Conservation (phyloP, 2,113 vertebrate species). For the Silurus meridionalis region DNA sequence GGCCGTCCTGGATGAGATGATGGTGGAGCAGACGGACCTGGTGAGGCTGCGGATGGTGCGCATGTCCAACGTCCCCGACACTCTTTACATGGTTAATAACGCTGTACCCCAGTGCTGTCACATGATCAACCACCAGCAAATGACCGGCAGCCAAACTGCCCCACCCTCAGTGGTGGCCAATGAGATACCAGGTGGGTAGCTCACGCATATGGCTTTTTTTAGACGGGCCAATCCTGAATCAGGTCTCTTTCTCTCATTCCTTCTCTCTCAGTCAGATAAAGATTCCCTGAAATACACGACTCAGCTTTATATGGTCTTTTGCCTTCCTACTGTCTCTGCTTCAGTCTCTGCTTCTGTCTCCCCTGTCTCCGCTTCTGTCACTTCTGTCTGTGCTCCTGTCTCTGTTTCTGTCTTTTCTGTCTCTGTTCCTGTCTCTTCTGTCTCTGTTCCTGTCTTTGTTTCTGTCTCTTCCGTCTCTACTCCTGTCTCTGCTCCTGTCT, state of each 20-base stretch:
- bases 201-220: not conserved
- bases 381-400: no score
- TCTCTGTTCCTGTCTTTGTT: no score
- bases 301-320: no score
- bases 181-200: conserved; percentile 90
- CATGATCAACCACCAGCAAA: conserved; percentile 93
- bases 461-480: no score
- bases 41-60: conserved; percentile 93
- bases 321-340: no score
- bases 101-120: conserved; percentile 96
- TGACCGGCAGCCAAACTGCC: conserved; percentile 78
- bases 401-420: no score
- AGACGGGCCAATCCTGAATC: not conserved
- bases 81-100: conserved; percentile 96
- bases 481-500: no score
- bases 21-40: conserved; percentile 96
- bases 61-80: conserved; percentile 98
- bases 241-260: not conserved
- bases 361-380: no score
- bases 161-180: conserved; percentile 96
- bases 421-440: no score
- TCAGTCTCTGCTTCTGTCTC: no score
- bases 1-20: conserved; percentile 96
- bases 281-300: no score
- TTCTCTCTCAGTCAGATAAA: not conserved